phyloP scores from a whole-genome alignment of 1,140 invertebrate genomes.

The Batillaria attramentaria region DNA sequence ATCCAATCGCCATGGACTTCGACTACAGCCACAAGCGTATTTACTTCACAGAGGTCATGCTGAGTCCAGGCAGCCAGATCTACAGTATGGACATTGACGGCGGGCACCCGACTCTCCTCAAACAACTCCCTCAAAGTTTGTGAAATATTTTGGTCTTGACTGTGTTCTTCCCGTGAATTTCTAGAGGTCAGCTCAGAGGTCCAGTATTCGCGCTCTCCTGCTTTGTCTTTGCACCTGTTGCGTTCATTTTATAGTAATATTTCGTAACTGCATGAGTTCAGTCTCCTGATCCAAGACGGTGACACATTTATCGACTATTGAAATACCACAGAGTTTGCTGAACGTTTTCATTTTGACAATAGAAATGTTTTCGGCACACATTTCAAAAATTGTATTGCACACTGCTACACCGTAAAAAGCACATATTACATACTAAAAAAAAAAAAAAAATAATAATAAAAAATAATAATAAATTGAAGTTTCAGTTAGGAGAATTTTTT shows the following conservation, averaged over 20 bases:
- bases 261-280: neutral
- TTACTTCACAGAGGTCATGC: slow-evolving; percentile 47
- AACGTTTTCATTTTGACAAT: too few relatives aligned
- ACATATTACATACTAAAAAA: neutral
- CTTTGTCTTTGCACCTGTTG: neutral
- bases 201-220: neutral
- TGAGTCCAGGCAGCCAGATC: slow-evolving; percentile 31
- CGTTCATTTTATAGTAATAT: neutral
- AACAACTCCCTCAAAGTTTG: slow-evolving; percentile 48
- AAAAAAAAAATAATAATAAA: neutral
- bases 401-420: neutral
- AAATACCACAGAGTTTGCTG: too few relatives aligned
- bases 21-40: slow-evolving; percentile 38
- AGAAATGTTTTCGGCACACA: too few relatives aligned
- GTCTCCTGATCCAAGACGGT: neutral
- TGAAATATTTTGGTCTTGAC: neutral
- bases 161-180: neutral
- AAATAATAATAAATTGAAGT: too few relatives aligned
- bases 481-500: too few relatives aligned
- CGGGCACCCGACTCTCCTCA: slow-evolving; percentile 29
- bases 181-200: neutral
- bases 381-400: too few relatives aligned
- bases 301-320: neutral
- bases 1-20: slow-evolving; percentile 49
- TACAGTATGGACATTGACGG: slow-evolving; percentile 42